phyloP scores from a whole-genome alignment of 1,140 invertebrate genomes.

The Oncopodura yosiiana region DNA sequence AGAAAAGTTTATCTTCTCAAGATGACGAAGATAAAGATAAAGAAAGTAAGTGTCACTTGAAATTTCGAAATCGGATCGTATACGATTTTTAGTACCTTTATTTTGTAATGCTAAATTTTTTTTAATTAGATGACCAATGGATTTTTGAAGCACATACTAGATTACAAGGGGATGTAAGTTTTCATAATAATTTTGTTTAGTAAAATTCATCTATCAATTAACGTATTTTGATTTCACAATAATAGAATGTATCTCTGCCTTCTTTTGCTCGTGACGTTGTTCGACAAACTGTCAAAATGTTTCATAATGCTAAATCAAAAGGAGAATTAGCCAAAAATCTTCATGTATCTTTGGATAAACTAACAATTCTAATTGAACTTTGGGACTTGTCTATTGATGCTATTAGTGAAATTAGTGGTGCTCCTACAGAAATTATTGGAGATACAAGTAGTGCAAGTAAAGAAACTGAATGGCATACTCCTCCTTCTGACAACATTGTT shows the following conservation, averaged over 20 bases:
- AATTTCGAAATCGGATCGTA: no score
- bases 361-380: slow-evolving; percentile 16
- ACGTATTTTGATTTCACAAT: no score
- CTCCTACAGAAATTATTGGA: no score
- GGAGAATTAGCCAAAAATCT: slow-evolving; percentile 6
- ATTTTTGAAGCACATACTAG: not conserved
- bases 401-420: not conserved
- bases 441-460: no score
- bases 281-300: slow-evolving; percentile 1
- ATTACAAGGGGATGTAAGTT: slow-evolving; percentile 8
- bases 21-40: no score
- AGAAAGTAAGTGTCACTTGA: no score
- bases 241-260: slow-evolving; percentile 4
- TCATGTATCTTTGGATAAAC: slow-evolving; percentile 11
- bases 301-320: not conserved
- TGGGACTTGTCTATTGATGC: slow-evolving; percentile 7
- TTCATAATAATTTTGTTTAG: no score
- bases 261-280: not conserved
- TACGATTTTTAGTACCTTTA: no score
- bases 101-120: not conserved
- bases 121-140: slow-evolving; percentile 6
- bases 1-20: no score
- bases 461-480: no score
- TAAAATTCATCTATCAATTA: no score
- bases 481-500: no score